These are phyloP conservation scores for Pelobates fuscus DNA, from an alignment of 2,113 vertebrate genomes.

Conservation along the genomic window DNA sequence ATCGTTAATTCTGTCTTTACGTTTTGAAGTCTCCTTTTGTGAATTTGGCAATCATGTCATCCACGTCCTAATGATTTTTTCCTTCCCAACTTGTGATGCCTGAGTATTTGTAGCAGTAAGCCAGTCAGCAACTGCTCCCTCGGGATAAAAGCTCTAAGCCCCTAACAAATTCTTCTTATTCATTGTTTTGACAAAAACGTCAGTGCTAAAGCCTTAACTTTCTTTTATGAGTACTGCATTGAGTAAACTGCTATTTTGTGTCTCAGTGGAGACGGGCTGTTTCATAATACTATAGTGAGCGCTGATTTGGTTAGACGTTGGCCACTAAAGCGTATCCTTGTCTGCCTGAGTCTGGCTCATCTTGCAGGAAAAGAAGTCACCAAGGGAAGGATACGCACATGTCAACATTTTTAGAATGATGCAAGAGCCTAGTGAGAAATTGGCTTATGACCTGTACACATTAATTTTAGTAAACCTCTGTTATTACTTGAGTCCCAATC, in stretches of 20 bases:
- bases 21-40: conserved; percentile 25
- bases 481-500: too few relatives aligned
- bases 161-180: conserved; percentile 47
- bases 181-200: conserved; percentile 45
- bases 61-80: conserved; percentile 37
- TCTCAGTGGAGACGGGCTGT: conserved; percentile 22
- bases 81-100: conserved; percentile 18
- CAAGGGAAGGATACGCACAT: background rate
- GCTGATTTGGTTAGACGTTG: background rate
- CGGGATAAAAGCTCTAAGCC: conserved; percentile 38
- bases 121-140: conserved; percentile 30
- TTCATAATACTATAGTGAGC: conserved; percentile 1
- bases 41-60: conserved; percentile 20
- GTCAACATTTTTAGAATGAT: background rate
- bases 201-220: conserved; percentile 31
- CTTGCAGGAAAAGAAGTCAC: background rate
- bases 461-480: too few relatives aligned
- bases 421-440: background rate
- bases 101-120: conserved; percentile 16
- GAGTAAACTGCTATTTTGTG: conserved; percentile 26
- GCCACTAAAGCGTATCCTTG: background rate
- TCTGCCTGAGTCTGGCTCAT: background rate
- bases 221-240: conserved; percentile 20
- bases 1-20: conserved; percentile 24
- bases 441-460: background rate